Conservation (phyloP, 2,888 invertebrate genomes). For the Saturnia japonica region DNA sequence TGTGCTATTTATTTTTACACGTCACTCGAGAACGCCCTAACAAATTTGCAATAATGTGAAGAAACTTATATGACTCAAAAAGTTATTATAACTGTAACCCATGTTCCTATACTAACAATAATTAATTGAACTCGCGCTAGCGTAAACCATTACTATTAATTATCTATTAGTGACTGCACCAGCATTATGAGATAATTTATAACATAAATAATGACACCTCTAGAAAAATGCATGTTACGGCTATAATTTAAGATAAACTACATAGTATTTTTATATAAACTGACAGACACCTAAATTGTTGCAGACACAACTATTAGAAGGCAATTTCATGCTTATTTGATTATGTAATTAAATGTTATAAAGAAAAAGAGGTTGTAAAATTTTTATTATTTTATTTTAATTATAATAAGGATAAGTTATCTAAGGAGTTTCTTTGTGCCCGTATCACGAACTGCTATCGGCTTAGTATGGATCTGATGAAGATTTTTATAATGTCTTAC, state of each 20-base stretch:
- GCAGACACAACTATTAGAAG: not conserved
- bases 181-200: not conserved
- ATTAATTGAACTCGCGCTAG: not conserved
- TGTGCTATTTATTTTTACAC: not conserved
- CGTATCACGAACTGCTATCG: not conserved
- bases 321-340: not conserved
- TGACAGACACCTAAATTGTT: not conserved
- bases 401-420: too few relatives aligned
- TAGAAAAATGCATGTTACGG: not conserved
- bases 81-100: not conserved
- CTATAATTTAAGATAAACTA: not conserved
- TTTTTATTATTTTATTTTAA: not conserved
- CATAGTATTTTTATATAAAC: not conserved
- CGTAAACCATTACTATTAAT: not conserved
- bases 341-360: not conserved
- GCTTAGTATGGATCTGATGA: not conserved
- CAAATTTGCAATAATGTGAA: not conserved
- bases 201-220: not conserved
- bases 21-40: not conserved
- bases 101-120: not conserved
- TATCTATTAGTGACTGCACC: not conserved
- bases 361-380: not conserved
- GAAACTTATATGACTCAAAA: not conserved
- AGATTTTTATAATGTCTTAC: not conserved
- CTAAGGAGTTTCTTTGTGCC: not conserved